A percentile compares a stretch with the other conserved stretches of the same genome.
These are phyloP conservation scores for Cariama cristata DNA, from an alignment of 2,113 vertebrate species.

Conservation along the genomic window DNA sequence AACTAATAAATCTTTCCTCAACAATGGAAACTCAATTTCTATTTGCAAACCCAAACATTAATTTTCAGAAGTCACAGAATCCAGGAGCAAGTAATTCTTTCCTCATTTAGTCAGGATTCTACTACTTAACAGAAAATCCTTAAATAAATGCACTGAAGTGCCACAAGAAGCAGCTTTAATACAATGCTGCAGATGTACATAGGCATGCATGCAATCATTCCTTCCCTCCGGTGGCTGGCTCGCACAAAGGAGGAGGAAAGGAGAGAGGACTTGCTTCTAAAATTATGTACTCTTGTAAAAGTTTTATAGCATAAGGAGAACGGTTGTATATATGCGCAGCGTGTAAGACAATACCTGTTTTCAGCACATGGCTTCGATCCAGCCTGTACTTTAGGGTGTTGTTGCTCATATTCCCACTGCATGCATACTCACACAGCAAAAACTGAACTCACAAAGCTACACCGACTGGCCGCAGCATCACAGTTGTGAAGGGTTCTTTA, in stretches of 20 bases:
- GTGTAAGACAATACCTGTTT: not conserved
- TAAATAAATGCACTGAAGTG: not conserved
- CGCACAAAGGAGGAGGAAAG: not conserved
- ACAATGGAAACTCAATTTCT: not conserved
- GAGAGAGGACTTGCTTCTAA: not conserved
- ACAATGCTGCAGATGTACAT: not conserved
- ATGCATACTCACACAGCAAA: not conserved
- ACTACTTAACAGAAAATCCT: not conserved
- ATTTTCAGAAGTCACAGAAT: not conserved
- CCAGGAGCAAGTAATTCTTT: not conserved
- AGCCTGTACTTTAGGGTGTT: not conserved
- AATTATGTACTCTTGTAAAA: not conserved
- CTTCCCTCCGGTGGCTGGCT: not conserved
- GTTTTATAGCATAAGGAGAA: not conserved
- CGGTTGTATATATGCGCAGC: not conserved
- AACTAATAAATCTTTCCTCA: not conserved
- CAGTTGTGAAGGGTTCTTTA: not conserved
- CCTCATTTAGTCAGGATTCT: not conserved
- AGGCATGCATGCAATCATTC: not conserved
- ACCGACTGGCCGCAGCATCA: not conserved
- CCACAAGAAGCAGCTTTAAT: not conserved
- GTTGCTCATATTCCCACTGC: not conserved
- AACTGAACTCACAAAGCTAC: not conserved
- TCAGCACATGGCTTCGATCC: not conserved
- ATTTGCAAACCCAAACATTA: not conserved